Base-by-base conservation (phyloP, 2,888 invertebrate genomes). In the Dynastes hyllus region DNA sequence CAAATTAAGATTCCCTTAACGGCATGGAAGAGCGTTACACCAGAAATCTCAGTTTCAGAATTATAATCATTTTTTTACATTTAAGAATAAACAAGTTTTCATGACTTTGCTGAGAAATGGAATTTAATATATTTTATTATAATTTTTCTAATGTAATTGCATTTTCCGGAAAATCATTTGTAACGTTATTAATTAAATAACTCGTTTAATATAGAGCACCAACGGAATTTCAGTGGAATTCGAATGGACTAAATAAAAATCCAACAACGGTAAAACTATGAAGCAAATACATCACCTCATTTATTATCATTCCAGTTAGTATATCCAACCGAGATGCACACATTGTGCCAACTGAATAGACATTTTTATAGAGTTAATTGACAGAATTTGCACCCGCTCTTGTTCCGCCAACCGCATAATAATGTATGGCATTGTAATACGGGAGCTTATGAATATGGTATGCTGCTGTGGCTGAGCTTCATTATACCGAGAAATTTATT, bases 351-450 rank as follows among this genome's bases (percentile, higher is more conserved):
- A 58, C 32, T 67, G 69, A 77, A 77, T 77, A 45, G 22, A 58
- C 55, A 32, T 77, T 76, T 77, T 77, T 69, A 13, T 58, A 40
- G 58, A 55, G 58, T 45, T 77, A 77, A 77, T 77, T 70, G 77
- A 58, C 40, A 27, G 45, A 77, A 77, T 69, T 69, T 69, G 40
- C 37, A 67, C 53, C 29, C 37, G 53, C n/a, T 16, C 27, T 69
- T 45, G 27, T 22, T 9, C 69, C 37, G 11, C 37, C 16, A n/a
- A 66, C 65, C 65, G 65, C 37, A 66, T 66, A 37, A 37, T 37
- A 66, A 66, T 66, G 65, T 32, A 66, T 66, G 45, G 65, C 37
- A 66, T 66, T 66, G 37, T 66, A 66, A 37, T 37, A 11, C 37
- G 65, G 37, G 37, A 66, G 65, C 37, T 66, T 66, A 32, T 29